Evolutionary conservation across 2,797 vertebrate genomes (phyloP), one percentile per base, ranked within the genome.

Genomic region (Gallinago nigripennis): DNA sequence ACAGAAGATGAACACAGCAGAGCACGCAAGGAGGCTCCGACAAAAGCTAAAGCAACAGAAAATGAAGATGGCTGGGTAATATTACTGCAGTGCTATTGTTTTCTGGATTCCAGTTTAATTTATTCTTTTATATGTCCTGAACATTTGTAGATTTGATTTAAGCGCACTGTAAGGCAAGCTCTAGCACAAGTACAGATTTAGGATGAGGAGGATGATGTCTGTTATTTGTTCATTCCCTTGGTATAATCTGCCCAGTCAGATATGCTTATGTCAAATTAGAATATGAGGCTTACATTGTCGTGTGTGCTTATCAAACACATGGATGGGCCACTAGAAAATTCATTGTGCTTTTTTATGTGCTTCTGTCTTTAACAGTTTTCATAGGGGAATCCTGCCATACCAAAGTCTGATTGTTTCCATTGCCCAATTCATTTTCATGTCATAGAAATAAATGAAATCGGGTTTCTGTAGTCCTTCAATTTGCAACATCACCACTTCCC

Each of bases 221-320:
- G 24, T 88, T 90, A 18, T 57, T 94, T 2, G 5, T 79, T 88
- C 83, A 78, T 91, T 94, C 60, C 31, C 37, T 85, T 78, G 50
- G 79, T 70, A 37, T 73, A 86, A 61, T 89, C 91, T 94, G 50
- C 45, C 57, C 60, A 69, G 41, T 68, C 79, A 83, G 84, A 87
- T 92, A 83, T 24, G 54, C 33, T 94, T n/a, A 33, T 48, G 61
- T 81, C 56, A 82, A 78, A 83, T 78, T 91, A 86, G 46, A 95
- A 86, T 70, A 61, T 33, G 37, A 69, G 57, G 35, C 28, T 83
- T 90, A 41, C 56, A 23, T 45, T 95, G 43, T 85, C 66, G 78
- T n/a, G 2, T 65, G 33, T 83, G 71, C 60, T 92, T 89, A 79
- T 82, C 25, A 30, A 81, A 83, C 19, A 61, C 39, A 28, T 39